Conservation (phyloP, 2,888 invertebrate genomes). For the Didymodactylos carnosus region DNA sequence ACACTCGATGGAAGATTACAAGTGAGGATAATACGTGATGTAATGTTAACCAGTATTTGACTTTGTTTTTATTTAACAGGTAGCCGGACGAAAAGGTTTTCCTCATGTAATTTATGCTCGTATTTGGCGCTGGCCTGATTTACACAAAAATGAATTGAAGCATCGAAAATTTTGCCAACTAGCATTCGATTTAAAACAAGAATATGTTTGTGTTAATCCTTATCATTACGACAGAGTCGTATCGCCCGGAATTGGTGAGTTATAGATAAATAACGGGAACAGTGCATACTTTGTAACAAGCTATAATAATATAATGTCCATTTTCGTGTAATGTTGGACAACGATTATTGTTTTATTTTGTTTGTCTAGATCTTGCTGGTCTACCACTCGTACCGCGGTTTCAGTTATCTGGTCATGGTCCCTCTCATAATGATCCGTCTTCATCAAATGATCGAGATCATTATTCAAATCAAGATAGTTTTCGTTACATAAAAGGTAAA, state of each 20-base stretch:
- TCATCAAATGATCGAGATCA: neutral
- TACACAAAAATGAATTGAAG: slow-evolving; percentile 95
- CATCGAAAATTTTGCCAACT: slow-evolving; percentile 92
- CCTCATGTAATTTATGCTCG: slow-evolving; percentile 96
- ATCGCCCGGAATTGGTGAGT: slow-evolving; percentile 74
- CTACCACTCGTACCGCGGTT: neutral
- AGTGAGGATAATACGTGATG: too few species aligned
- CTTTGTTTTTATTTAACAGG: neutral
- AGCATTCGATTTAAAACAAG: slow-evolving; percentile 95
- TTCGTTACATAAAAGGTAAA: neutral
- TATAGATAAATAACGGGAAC: too few species aligned
- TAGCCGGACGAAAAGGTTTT: slow-evolving; percentile 87
- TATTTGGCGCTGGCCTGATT: slow-evolving; percentile 97
- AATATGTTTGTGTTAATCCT: slow-evolving; percentile 91
- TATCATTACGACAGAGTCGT: slow-evolving; percentile 98
- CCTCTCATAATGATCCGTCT: too few species aligned
- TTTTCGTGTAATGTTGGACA: neutral
- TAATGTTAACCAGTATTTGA: too few species aligned
- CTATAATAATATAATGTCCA: too few species aligned
- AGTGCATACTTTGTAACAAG: too few species aligned
- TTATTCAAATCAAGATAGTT: neutral
- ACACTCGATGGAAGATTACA: slow-evolving; percentile 90
- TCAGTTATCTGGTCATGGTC: neutral
- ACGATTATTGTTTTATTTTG: neutral
- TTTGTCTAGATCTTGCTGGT: neutral